Percentiles rank a stretch among this genome's conserved stretches.
These are phyloP conservation scores for Formica exsecta DNA, from an alignment of 1,140 invertebrate species.

Conservation along the genomic window DNA sequence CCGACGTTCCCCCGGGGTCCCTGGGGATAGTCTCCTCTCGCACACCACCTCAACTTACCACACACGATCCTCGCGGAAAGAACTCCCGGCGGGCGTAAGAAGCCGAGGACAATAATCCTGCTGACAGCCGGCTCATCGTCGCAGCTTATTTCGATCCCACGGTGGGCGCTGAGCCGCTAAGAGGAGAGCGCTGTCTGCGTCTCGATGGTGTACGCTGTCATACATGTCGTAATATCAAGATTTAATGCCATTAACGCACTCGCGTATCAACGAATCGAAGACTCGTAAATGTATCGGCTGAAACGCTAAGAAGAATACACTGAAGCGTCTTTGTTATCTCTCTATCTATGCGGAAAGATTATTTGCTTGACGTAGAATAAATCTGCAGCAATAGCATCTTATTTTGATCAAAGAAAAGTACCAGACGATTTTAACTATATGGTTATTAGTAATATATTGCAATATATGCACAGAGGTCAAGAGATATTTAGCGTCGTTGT, in stretches of 20 bases:
- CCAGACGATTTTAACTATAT: not conserved
- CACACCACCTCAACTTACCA: constrained; percentile 51
- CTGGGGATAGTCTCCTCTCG: constrained; percentile 69
- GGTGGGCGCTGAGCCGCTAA: constrained; percentile 70
- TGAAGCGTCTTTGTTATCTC: not conserved
- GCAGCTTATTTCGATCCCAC: constrained; percentile 81
- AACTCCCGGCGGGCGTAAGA: constrained; percentile 82
- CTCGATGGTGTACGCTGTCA: constrained; percentile 69
- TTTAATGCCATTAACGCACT: constrained; percentile 79
- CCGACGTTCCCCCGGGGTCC: constrained; percentile 76
- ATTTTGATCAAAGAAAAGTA: constrained; percentile 28
- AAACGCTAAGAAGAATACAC: constrained; percentile 29
- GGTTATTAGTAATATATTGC: constrained; percentile 46
- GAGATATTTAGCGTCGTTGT: constrained; percentile 29
- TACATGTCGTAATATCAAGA: constrained; percentile 55
- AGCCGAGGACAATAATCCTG: constrained; percentile 86
- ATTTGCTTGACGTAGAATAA: constrained; percentile 24
- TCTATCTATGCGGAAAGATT: not conserved
- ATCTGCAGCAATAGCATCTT: constrained; percentile 18
- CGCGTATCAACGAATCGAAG: constrained; percentile 11
- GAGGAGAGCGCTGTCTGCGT: constrained; percentile 55
- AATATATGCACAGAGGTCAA: constrained; percentile 10
- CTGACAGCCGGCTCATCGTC: constrained; percentile 83
- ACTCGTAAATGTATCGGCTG: not conserved
- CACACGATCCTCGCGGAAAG: constrained; percentile 72